phyloP scores from a whole-genome alignment of 2,797 vertebrate genomes.

The Chrysocyon brachyurus region DNA sequence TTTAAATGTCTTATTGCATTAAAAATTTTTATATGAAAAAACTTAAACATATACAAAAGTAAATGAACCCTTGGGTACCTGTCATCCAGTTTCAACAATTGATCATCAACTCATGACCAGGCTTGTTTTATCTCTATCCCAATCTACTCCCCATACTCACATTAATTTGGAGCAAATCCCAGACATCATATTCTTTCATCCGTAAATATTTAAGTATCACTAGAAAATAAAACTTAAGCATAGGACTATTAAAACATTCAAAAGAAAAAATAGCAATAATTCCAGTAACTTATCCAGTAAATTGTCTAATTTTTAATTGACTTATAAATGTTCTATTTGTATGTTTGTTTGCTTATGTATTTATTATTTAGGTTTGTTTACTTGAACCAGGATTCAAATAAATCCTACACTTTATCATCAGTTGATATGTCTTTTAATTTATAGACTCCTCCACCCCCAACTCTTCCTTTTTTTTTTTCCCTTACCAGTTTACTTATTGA shows the following conservation, averaged over 20 bases:
- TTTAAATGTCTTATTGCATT: background rate
- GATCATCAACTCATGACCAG: background rate
- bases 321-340: background rate
- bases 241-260: background rate
- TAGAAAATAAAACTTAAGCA: background rate
- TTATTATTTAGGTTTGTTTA: constrained; percentile 14
- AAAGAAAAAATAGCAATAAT: background rate
- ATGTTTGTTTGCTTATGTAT: background rate
- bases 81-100: background rate
- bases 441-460: background rate
- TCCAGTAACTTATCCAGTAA: background rate
- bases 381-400: background rate
- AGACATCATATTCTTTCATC: background rate
- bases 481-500: background rate
- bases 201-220: constrained; percentile 9
- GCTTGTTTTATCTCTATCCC: background rate
- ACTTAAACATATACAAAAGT: background rate
- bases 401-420: background rate
- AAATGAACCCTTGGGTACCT: background rate
- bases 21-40: background rate
- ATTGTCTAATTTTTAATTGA: constrained; percentile 16
- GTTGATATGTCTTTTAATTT: background rate
- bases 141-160: background rate
- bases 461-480: background rate
- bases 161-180: background rate